A percentile compares a stretch with the other conserved stretches of the same genome.
phyloP scores from a whole-genome alignment of 2,888 invertebrate species.

The Leptinotarsa tumamoca region DNA sequence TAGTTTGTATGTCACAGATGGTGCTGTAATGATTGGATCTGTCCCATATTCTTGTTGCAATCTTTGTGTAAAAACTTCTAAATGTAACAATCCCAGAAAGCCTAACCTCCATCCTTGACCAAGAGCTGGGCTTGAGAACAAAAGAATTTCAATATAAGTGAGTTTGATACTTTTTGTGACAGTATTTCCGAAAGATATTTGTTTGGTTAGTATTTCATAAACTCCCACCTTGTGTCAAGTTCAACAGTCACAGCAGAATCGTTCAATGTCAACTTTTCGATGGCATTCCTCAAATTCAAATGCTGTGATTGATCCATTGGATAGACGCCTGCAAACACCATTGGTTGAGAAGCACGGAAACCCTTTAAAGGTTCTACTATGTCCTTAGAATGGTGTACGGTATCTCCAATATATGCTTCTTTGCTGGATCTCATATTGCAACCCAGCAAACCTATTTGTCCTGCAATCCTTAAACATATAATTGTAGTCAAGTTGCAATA shows the following conservation, averaged over 20 bases:
- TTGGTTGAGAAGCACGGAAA: conserved; percentile 79
- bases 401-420: conserved; percentile 84
- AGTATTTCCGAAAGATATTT: neutral
- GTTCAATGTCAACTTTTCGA: conserved; percentile 92
- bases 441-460: conserved; percentile 92
- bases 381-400: conserved; percentile 71
- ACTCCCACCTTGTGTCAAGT: conserved; percentile 81
- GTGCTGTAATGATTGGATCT: conserved; percentile 85
- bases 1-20: conserved; percentile 87
- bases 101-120: conserved; percentile 92
- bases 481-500: neutral
- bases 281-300: conserved; percentile 78
- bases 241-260: conserved; percentile 91
- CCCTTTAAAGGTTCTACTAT: conserved; percentile 73
- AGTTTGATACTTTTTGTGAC: neutral
- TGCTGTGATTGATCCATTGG: conserved; percentile 92
- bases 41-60: conserved; percentile 87
- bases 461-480: conserved; percentile 73
- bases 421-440: conserved; percentile 82
- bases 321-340: conserved; percentile 91
- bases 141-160: neutral
- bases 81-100: conserved; percentile 86
- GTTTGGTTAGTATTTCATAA: neutral
- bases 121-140: conserved; percentile 78
- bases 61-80: conserved; percentile 90